A percentile compares a stretch with the other conserved stretches of the same genome.
Conservation (phyloP, 1,140 invertebrate species). For the Cheumatopsyche charites region DNA sequence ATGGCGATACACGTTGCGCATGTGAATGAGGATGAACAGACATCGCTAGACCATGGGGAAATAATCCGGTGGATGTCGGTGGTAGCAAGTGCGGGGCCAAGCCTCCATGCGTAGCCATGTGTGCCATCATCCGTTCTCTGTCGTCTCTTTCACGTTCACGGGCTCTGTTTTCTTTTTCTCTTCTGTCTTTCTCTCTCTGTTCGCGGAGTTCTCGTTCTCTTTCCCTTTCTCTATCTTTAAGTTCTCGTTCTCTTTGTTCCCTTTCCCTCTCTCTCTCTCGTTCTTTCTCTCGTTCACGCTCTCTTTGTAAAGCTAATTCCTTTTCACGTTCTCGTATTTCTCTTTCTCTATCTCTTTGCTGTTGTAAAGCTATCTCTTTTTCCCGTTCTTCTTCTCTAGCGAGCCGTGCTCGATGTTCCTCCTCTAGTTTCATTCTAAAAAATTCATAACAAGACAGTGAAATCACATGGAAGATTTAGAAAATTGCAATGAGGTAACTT, state of each 20-base stretch:
- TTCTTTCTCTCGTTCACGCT: slow-evolving; percentile 51
- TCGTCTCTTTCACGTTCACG: slow-evolving; percentile 48
- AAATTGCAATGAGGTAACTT: neutral
- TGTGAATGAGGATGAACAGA: slow-evolving; percentile 47
- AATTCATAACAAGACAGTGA: slow-evolving; percentile 15
- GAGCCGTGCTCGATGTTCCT: slow-evolving; percentile 46
- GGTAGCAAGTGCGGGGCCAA: slow-evolving; percentile 42
- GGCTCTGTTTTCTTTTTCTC: slow-evolving; percentile 51
- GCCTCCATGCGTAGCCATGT: slow-evolving; percentile 31
- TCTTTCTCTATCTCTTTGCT: slow-evolving; percentile 46
- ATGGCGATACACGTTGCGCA: slow-evolving; percentile 50
- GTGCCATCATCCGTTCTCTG: slow-evolving; percentile 51
- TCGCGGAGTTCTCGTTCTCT: slow-evolving; percentile 56
- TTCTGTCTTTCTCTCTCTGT: slow-evolving; percentile 52
- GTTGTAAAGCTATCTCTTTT: slow-evolving; percentile 47
- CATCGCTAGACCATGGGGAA: slow-evolving; percentile 43
- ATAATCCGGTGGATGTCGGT: slow-evolving; percentile 41
- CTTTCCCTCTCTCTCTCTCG: slow-evolving; percentile 55
- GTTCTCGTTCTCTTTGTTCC: slow-evolving; percentile 46
- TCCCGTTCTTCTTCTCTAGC: slow-evolving; percentile 47
- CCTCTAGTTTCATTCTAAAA: slow-evolving; percentile 47
- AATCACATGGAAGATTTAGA: neutral
- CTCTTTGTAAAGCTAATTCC: slow-evolving; percentile 45
- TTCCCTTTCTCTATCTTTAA: slow-evolving; percentile 48
- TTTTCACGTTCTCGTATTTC: slow-evolving; percentile 46